phyloP scores from a whole-genome alignment of 2,888 invertebrate genomes.

The Lacanobia oleracea region DNA sequence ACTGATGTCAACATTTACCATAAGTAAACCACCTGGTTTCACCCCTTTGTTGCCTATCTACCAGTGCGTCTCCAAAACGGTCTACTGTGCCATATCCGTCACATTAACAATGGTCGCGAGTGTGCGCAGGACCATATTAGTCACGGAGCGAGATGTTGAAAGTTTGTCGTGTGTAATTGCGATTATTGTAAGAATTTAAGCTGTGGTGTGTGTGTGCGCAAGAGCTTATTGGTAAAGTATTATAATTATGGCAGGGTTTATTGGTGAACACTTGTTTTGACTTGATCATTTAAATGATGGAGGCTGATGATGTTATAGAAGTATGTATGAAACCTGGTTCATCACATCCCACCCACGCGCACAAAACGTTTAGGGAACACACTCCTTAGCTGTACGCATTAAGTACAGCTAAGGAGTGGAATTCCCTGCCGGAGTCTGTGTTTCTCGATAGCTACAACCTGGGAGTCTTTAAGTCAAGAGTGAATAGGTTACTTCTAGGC shows the following conservation, averaged over 20 bases:
- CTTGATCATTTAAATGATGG: too few species aligned
- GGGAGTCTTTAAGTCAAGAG: too few species aligned
- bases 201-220: neutral
- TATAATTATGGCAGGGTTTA: too few species aligned
- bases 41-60: constrained; percentile 51
- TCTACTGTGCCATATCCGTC: constrained; percentile 42
- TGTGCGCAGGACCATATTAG: constrained; percentile 50
- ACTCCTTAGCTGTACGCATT: too few species aligned
- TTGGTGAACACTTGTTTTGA: neutral
- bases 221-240: neutral
- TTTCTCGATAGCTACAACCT: too few species aligned
- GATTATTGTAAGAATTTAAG: constrained; percentile 34
- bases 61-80: constrained; percentile 32
- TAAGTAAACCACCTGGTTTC: constrained; percentile 48
- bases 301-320: too few species aligned
- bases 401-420: too few species aligned
- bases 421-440: too few species aligned
- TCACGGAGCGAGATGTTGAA: constrained; percentile 53
- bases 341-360: too few species aligned
- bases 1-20: constrained; percentile 34
- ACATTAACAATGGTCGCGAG: constrained; percentile 45
- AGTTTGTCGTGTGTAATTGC: constrained; percentile 51
- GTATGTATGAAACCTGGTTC: too few species aligned
- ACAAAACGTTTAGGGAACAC: too few species aligned
- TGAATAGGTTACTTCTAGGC: too few species aligned